Evolutionary conservation across 1,140 invertebrate species (phyloP).

Genomic region (Diuraphis noxia): DNA sequence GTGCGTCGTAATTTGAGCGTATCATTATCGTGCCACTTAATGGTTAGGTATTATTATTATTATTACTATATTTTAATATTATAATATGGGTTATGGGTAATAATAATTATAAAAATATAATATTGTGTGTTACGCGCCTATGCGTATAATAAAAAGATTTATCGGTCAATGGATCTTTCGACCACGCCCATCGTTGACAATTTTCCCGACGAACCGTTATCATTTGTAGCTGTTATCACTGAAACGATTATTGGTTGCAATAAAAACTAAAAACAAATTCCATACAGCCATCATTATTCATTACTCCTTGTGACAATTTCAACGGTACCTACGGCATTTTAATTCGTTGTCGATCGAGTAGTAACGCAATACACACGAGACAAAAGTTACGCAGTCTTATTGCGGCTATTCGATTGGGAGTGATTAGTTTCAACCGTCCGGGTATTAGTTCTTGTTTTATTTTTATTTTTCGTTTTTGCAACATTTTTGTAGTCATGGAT

Average conservation of each 20-base stretch:
- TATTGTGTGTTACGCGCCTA: neutral
- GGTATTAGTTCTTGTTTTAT: neutral
- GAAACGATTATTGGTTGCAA: conserved; percentile 1
- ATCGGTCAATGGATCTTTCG: neutral
- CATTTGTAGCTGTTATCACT: neutral
- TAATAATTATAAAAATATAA: neutral
- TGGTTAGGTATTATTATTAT: too few species aligned
- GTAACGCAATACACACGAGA: neutral
- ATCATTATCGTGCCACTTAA: neutral
- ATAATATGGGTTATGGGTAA: neutral
- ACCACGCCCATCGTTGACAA: conserved; percentile 15
- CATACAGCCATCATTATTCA: neutral
- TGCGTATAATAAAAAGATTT: neutral
- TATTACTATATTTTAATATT: neutral
- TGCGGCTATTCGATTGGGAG: neutral
- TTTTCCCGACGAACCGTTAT: neutral
- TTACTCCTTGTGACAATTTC: conserved; percentile 18
- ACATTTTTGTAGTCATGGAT: neutral
- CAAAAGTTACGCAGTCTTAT: neutral
- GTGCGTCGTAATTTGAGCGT: neutral
- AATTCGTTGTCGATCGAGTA: neutral
- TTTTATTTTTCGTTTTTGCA: neutral
- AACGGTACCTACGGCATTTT: neutral
- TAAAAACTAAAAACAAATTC: neutral
- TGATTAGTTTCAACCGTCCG: neutral